Evolutionary conservation across 2,113 vertebrate species (phyloP).

Genomic region (Petrocephalus microphthalmus): DNA sequence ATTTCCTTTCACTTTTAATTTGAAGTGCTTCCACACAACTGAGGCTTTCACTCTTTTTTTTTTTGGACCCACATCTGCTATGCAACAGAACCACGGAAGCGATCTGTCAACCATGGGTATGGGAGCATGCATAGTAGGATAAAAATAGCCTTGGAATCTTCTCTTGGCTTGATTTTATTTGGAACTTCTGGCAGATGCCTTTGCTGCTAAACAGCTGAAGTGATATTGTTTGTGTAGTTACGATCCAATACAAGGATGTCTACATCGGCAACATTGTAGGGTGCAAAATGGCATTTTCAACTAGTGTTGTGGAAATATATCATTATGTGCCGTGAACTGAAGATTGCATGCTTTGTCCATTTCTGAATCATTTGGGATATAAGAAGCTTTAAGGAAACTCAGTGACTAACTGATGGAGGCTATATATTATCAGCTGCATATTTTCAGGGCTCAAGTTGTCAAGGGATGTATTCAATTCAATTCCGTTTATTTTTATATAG

Average conservation of each 20-base stretch:
- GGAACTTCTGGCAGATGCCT: neutral
- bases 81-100: neutral
- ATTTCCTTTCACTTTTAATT: neutral
- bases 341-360: neutral
- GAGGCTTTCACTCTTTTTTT: neutral
- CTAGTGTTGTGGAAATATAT: neutral
- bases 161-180: neutral
- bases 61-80: neutral
- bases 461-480: no score
- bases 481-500: no score
- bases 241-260: neutral
- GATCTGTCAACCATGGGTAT: neutral
- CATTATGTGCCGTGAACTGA: neutral
- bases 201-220: neutral
- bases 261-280: neutral
- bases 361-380: no score
- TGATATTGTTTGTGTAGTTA: neutral
- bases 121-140: neutral
- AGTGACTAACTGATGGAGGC: no score
- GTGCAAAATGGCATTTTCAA: neutral
- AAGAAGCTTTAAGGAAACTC: no score
- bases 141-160: neutral
- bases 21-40: neutral
- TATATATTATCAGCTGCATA: no score
- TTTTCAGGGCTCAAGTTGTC: no score